Evolutionary conservation across 2,113 vertebrate genomes (phyloP).

Genomic region (Pomatostomus ruficeps): DNA sequence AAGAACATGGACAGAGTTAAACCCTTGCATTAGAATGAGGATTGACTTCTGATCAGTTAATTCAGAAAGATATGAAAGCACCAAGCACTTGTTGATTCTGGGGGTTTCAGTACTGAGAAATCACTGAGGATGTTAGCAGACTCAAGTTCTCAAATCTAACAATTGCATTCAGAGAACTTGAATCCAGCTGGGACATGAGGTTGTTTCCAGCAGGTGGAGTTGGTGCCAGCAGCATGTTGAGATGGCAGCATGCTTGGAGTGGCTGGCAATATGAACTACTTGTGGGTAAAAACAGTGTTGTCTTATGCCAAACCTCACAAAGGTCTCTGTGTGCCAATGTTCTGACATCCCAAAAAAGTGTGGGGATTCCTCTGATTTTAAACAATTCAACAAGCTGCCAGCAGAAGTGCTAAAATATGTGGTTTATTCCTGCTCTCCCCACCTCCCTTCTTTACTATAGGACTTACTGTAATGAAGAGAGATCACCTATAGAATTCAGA

Average conservation of each 20-base stretch:
- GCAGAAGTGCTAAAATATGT: background rate
- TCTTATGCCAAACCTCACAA: background rate
- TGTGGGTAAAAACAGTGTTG: background rate
- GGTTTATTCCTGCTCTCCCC: background rate
- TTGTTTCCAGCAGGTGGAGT: background rate
- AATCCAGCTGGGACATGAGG: background rate
- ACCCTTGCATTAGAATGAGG: background rate
- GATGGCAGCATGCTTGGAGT: background rate
- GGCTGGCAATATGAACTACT: background rate
- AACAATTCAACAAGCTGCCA: background rate
- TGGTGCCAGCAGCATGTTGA: background rate
- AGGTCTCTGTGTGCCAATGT: background rate
- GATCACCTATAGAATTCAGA: background rate
- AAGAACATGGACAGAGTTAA: background rate
- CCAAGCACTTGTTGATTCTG: background rate
- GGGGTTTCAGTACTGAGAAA: background rate
- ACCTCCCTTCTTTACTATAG: background rate
- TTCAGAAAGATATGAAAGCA: background rate
- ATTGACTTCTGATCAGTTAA: background rate
- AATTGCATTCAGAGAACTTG: background rate
- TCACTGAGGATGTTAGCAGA: background rate
- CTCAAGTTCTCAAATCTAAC: background rate
- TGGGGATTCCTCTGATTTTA: background rate
- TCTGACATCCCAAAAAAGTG: background rate
- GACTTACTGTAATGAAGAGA: background rate